These are phyloP conservation scores for Poeciliopsis paucimaculata DNA, from an alignment of 2,797 vertebrate genomes.

Conservation along the genomic window DNA sequence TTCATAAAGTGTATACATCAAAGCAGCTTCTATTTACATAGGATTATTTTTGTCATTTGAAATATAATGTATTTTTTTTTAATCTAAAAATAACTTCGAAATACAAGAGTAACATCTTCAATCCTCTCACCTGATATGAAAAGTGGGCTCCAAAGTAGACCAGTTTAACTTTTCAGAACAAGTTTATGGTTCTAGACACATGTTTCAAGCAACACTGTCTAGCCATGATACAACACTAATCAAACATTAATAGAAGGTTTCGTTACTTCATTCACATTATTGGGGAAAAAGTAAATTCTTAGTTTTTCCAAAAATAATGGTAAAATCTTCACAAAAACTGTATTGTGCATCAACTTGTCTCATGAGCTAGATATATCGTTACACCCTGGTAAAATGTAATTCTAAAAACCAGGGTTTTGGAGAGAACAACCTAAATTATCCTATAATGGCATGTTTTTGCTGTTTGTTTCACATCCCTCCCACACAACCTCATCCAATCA, in stretches of 20 bases:
- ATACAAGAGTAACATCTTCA: background rate
- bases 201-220: background rate
- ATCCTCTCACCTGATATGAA: background rate
- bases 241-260: background rate
- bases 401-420: conserved; percentile 23
- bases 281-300: background rate
- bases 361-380: background rate
- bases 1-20: background rate
- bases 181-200: background rate
- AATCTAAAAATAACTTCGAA: background rate
- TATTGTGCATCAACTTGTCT: background rate
- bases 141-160: background rate
- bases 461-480: conserved; percentile 57
- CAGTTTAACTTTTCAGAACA: background rate
- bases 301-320: background rate
- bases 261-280: background rate
- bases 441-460: conserved; percentile 35
- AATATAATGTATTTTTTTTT: background rate
- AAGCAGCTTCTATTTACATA: background rate
- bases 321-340: background rate
- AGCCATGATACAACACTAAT: background rate
- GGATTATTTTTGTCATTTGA: background rate
- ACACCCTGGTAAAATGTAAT: background rate
- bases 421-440: conserved; percentile 22
- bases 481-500: conserved; percentile 63